Conservation (phyloP, 2,888 invertebrate genomes). For the Cosmia pyralina region DNA sequence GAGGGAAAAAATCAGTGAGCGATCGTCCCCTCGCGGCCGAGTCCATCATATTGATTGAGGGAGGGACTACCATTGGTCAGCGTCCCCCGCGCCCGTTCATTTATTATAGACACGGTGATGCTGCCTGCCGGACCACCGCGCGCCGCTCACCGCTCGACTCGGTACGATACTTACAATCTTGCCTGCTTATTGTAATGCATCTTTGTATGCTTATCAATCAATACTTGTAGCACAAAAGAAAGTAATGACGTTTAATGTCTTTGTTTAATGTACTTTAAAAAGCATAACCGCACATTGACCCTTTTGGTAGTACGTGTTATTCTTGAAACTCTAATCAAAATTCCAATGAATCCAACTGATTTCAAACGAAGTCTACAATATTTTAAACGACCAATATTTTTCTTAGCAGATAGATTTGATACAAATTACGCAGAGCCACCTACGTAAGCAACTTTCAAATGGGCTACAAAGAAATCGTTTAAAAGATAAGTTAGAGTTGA, state of each 20-base stretch:
- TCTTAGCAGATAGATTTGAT: slow-evolving; percentile 51
- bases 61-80: slow-evolving; percentile 90
- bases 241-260: not conserved
- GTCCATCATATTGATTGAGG: slow-evolving; percentile 91
- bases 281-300: not conserved
- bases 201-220: slow-evolving; percentile 31
- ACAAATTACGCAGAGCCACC: slow-evolving; percentile 53
- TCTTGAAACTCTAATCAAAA: slow-evolving; percentile 13
- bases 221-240: slow-evolving; percentile 7
- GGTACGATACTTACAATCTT: slow-evolving; percentile 66
- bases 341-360: slow-evolving; percentile 10
- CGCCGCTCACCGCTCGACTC: slow-evolving; percentile 54
- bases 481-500: slow-evolving; percentile 67
- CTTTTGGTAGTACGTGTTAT: not conserved
- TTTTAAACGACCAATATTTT: slow-evolving; percentile 37
- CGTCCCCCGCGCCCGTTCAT: slow-evolving; percentile 90
- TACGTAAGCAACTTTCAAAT: slow-evolving; percentile 65
- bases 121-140: slow-evolving; percentile 74
- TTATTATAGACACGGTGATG: slow-evolving; percentile 90
- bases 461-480: slow-evolving; percentile 67
- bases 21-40: slow-evolving; percentile 90
- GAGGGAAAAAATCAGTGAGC: slow-evolving; percentile 91
- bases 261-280: not conserved
- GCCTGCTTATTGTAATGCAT: slow-evolving; percentile 70
- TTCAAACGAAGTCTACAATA: slow-evolving; percentile 27